A percentile compares a stretch with the other conserved stretches of the same genome.
These are phyloP conservation scores for Melanotaenia trifasciata DNA, from an alignment of 2,797 vertebrate species.

Conservation along the genomic window DNA sequence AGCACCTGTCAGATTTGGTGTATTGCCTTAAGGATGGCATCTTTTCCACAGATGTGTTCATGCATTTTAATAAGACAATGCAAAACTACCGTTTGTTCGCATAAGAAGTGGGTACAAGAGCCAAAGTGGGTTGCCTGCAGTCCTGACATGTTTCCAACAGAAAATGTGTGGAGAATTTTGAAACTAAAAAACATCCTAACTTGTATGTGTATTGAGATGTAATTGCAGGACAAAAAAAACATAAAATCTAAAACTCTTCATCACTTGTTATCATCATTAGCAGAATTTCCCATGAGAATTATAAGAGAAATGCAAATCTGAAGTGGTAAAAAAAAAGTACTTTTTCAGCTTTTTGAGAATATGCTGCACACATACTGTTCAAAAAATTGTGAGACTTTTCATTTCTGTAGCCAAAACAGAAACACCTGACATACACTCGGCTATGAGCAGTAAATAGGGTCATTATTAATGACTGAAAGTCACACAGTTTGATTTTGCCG, in stretches of 20 bases:
- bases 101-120: not conserved
- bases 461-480: constrained; percentile 1
- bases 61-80: not conserved
- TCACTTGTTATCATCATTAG: too few species aligned
- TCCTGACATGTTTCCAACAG: not conserved
- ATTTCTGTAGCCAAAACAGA: not conserved
- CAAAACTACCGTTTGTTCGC: not conserved
- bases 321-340: too few species aligned
- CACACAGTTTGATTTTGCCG: not conserved
- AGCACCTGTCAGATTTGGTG: not conserved
- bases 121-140: not conserved
- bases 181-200: not conserved
- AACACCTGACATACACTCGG: not conserved
- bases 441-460: constrained; percentile 2
- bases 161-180: not conserved
- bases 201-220: not conserved
- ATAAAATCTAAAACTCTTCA: not conserved
- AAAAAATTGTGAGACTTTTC: not conserved
- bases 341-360: too few species aligned
- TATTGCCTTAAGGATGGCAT: not conserved
- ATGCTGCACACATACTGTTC: too few species aligned
- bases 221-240: not conserved
- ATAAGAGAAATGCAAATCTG: too few species aligned
- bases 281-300: too few species aligned
- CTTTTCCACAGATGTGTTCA: not conserved